Conservation (phyloP, 2,113 vertebrate genomes). For the Tretioscincus oriximinensis region DNA sequence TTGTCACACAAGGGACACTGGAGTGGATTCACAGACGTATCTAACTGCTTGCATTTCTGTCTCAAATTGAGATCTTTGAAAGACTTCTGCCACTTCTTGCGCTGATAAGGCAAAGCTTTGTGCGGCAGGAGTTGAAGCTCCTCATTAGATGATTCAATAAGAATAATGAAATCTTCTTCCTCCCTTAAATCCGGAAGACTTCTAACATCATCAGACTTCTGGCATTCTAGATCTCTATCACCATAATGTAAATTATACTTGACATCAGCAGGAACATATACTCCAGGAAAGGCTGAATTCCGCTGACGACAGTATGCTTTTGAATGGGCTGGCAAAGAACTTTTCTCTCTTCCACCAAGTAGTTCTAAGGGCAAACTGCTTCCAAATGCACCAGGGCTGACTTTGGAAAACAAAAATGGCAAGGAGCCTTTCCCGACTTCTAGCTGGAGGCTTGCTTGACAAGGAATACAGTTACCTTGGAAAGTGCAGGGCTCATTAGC, state of each 20-base stretch:
- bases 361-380: slow-evolving; percentile 17
- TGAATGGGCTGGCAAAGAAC: neutral
- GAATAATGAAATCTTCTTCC: neutral
- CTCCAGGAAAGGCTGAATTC: slow-evolving; percentile 3
- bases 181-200: neutral
- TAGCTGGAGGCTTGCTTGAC: neutral
- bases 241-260: slow-evolving; percentile 7
- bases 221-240: neutral
- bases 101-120: neutral
- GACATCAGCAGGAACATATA: slow-evolving; percentile 19
- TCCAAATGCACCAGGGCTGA: neutral
- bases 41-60: slow-evolving; percentile 34
- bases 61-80: neutral
- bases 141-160: neutral
- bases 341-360: slow-evolving; percentile 27
- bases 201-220: slow-evolving; percentile 6
- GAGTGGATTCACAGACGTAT: slow-evolving; percentile 28
- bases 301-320: neutral
- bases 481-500: slow-evolving; percentile 1
- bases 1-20: slow-evolving; percentile 44
- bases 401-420: neutral
- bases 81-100: slow-evolving; percentile 33
- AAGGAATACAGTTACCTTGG: neutral
- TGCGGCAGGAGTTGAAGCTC: neutral
- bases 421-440: slow-evolving; percentile 13